Evolutionary conservation across 2,888 invertebrate species (phyloP), one percentile per base, ranked within the genome.

Genomic region (Diogma glabrata): DNA sequence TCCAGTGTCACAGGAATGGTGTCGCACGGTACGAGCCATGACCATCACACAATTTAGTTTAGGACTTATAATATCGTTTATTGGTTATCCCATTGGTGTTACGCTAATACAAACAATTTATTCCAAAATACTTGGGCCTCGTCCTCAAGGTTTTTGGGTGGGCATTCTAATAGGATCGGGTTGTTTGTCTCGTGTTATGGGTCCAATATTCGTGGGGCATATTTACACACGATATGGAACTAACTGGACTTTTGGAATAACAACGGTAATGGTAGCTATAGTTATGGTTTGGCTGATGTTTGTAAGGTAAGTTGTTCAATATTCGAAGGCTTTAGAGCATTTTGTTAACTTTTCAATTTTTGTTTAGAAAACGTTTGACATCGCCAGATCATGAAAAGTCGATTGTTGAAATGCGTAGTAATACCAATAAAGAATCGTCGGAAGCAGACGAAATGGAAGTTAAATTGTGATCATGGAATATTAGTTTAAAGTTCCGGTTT

Each of bases 21-120:
- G 91, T 64, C 71, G 68, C 3, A 68, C 74, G 49, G 82, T 85
- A 4, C 84, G 86, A 4, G 81, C 75, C 2, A 72, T 90, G 62
- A 81, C 82, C 2, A 63, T 86, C 49, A 65, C 76, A 26, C 88
- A 90, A 71, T 87, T 89, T 65, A 67, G 87, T 38, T 67, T 85
- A 48, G 88, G 87, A 4, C 90, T 84, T 67, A 73, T 76, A 6
- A 75, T 85, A 53, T 82, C 87, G 9, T 81, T 85, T 1, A 72
- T 88, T 48, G 89, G 89, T 4, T 90, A 90, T 71, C 89, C 90
- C n/a, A 76, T 89, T 55, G 88, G 86, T 3, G 84, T 89, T 10
- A 87, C 89, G 16, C 74, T 91, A 52, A 86, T 87, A 55, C 89
- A 89, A 69, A 87, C 89, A 7, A 82, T 90, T 57, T 90, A 88